A percentile compares a stretch with the other conserved stretches of the same genome.
phyloP scores from a whole-genome alignment of 2,797 vertebrate species.

The Onychomys arenicola region DNA sequence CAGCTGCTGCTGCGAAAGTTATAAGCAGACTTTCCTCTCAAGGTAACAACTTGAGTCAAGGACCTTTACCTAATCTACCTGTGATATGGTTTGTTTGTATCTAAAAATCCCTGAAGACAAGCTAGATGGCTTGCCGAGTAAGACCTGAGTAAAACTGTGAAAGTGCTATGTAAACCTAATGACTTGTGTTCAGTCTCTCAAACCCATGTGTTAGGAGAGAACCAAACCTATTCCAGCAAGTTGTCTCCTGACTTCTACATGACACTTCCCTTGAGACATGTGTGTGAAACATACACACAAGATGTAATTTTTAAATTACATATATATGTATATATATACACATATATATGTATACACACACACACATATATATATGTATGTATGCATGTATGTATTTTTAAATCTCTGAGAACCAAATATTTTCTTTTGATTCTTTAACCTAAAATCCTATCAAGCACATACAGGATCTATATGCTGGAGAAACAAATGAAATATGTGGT shows the following conservation, averaged over 20 bases:
- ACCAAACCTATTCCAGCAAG: background rate
- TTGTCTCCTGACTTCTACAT: background rate
- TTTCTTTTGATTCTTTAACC: background rate
- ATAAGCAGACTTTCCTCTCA: background rate
- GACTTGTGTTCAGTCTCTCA: background rate
- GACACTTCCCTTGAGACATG: background rate
- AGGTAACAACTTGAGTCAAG: background rate
- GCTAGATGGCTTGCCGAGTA: background rate
- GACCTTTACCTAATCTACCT: background rate
- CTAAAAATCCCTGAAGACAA: background rate
- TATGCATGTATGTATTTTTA: background rate
- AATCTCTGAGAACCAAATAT: background rate
- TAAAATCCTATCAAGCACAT: constrained; percentile 27
- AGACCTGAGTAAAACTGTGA: background rate
- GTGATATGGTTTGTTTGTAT: background rate
- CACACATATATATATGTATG: background rate
- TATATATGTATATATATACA: background rate
- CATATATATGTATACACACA: background rate
- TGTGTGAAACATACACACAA: background rate
- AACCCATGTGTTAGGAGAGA: background rate
- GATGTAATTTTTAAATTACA: background rate
- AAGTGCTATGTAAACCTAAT: background rate
- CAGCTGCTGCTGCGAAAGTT: background rate
- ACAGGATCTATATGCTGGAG: background rate
- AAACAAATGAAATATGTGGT: constrained; percentile 18